Evolutionary conservation across 2,888 invertebrate species (phyloP).

Genomic region (Spodoptera littoralis): DNA sequence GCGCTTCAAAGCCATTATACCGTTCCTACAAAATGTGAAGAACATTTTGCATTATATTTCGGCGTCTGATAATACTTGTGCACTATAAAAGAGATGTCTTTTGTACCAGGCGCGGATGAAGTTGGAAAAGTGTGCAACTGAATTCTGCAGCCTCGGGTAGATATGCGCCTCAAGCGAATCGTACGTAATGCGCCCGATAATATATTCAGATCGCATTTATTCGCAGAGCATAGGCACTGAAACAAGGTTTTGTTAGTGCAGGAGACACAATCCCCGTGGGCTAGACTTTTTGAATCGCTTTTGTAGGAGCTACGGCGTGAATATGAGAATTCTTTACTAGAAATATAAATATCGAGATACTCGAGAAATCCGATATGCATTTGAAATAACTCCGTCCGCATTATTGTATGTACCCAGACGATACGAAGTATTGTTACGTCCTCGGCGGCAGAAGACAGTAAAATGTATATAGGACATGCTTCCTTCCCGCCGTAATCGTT

Average conservation of each 20-base stretch:
- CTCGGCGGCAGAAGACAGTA: constrained; percentile 35
- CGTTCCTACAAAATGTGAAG: constrained; percentile 49
- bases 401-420: constrained; percentile 6
- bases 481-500: constrained; percentile 56
- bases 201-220: constrained; percentile 87
- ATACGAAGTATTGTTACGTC: constrained; percentile 29
- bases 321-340: constrained; percentile 46
- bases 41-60: constrained; percentile 60
- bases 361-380: constrained; percentile 40
- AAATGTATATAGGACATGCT: constrained; percentile 43
- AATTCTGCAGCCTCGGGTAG: constrained; percentile 76
- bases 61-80: constrained; percentile 57
- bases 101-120: constrained; percentile 73
- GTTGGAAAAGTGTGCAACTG: constrained; percentile 77
- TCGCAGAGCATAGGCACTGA: constrained; percentile 79
- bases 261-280: constrained; percentile 77
- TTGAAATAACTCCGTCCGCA: constrained; percentile 26
- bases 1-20: constrained; percentile 48
- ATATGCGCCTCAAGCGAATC: constrained; percentile 82
- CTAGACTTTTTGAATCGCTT: constrained; percentile 71
- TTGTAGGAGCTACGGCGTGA: constrained; percentile 50
- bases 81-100: constrained; percentile 66
- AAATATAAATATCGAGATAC: constrained; percentile 40
- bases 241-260: constrained; percentile 81
- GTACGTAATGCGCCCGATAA: constrained; percentile 85